Percentiles rank a stretch among this genome's conserved stretches.
These are phyloP conservation scores for Paramisgurnus dabryanus DNA, from an alignment of 2,113 vertebrate species.

Conservation along the genomic window DNA sequence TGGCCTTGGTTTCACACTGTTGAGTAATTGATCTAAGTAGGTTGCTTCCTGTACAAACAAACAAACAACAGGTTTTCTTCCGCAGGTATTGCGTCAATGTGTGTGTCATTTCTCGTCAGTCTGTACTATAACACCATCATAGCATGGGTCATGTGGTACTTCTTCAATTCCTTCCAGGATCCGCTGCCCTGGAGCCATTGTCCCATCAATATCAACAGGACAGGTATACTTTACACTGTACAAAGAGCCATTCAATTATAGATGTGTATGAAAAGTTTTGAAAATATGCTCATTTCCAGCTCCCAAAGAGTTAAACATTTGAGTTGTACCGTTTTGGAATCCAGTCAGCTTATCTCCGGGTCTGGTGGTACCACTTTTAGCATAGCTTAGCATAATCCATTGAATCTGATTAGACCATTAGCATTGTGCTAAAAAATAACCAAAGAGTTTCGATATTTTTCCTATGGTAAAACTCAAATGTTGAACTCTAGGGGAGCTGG, in stretches of 20 bases:
- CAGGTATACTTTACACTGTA: slow-evolving; percentile 71
- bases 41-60: neutral
- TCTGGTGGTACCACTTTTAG: no score
- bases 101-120: slow-evolving; percentile 83
- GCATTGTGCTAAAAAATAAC: no score
- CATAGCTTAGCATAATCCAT: no score
- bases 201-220: slow-evolving; percentile 75
- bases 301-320: no score
- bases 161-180: slow-evolving; percentile 71
- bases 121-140: slow-evolving; percentile 94
- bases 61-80: slow-evolving; percentile 12
- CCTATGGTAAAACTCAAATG: neutral
- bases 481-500: neutral
- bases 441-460: no score
- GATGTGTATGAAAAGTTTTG: neutral
- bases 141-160: slow-evolving; percentile 78
- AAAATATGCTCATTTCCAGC: no score
- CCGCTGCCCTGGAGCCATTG: slow-evolving; percentile 88
- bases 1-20: no score
- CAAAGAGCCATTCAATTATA: neutral
- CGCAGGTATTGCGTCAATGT: slow-evolving; percentile 87
- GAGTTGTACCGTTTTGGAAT: no score
- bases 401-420: no score
- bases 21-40: no score
- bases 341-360: no score